Percentiles rank a stretch among this genome's conserved stretches.
phyloP scores from a whole-genome alignment of 2,113 vertebrate genomes.

The Nanger granti region DNA sequence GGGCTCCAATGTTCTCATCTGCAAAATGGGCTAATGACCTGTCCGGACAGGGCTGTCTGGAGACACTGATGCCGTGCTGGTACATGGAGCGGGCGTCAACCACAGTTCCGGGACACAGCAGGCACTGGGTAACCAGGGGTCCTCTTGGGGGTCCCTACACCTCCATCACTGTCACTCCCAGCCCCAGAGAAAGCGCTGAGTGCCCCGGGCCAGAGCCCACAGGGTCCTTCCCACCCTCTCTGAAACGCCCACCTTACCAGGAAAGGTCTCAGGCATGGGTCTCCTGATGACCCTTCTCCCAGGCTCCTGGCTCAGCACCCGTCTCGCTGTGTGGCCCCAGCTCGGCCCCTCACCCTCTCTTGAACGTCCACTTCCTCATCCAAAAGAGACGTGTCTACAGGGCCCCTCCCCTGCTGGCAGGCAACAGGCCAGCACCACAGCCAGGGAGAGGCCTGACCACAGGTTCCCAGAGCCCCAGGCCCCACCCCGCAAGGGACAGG shows the following conservation, averaged over 20 bases:
- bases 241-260: background rate
- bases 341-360: background rate
- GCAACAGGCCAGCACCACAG: background rate
- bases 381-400: background rate
- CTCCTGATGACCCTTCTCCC: accelerated
- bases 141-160: accelerated
- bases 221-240: background rate
- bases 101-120: accelerated
- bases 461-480: background rate
- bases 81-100: accelerated
- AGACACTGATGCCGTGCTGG: accelerated
- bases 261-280: background rate
- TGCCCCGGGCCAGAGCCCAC: accelerated
- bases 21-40: accelerated
- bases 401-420: background rate
- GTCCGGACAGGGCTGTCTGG: accelerated
- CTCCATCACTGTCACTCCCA: accelerated
- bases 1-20: accelerated
- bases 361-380: background rate
- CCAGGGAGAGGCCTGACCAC: background rate
- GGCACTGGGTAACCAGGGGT: accelerated
- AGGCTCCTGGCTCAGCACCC: accelerated
- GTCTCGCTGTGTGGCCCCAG: background rate
- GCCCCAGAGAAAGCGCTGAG: accelerated
- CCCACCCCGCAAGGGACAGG: background rate